Evolutionary conservation across 64 coral and sea anemone species (phyloP).

Genomic region (Dendrophyllia cribrosa): DNA sequence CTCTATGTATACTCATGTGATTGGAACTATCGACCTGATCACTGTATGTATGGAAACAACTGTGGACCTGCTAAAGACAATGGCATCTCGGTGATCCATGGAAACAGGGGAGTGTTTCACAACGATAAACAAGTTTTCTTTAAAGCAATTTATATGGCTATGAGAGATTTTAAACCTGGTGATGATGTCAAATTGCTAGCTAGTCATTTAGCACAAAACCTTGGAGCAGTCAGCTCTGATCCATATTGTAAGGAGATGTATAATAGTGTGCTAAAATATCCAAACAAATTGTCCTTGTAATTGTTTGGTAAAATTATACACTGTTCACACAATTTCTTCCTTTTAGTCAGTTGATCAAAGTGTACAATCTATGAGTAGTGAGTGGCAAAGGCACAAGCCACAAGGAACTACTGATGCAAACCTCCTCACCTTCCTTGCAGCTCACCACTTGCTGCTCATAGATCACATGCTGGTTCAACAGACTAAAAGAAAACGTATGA

Average conservation of each 20-base stretch:
- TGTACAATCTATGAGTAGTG: too few species aligned
- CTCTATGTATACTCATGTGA: conserved; percentile 86
- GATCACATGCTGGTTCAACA: too few species aligned
- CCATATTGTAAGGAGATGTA: conserved; percentile 69
- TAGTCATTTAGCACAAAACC: conserved; percentile 34
- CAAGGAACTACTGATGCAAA: too few species aligned
- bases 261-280: conserved; percentile 65
- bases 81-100: conserved; percentile 96
- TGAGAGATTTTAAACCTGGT: conserved; percentile 69
- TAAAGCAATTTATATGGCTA: conserved; percentile 71
- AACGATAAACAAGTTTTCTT: conserved; percentile 83
- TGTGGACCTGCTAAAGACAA: conserved; percentile 81
- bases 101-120: conserved; percentile 88
- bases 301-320: too few species aligned
- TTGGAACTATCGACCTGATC: conserved; percentile 96
- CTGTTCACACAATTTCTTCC: too few species aligned
- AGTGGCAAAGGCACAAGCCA: too few species aligned
- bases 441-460: too few species aligned
- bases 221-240: neutral
- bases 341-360: too few species aligned
- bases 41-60: conserved; percentile 96
- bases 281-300: conserved; percentile 7
- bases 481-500: too few species aligned
- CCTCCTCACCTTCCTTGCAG: too few species aligned
- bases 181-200: conserved; percentile 22